phyloP scores from a whole-genome alignment of 1,140 invertebrate genomes.

The Cryptotermes secundus region DNA sequence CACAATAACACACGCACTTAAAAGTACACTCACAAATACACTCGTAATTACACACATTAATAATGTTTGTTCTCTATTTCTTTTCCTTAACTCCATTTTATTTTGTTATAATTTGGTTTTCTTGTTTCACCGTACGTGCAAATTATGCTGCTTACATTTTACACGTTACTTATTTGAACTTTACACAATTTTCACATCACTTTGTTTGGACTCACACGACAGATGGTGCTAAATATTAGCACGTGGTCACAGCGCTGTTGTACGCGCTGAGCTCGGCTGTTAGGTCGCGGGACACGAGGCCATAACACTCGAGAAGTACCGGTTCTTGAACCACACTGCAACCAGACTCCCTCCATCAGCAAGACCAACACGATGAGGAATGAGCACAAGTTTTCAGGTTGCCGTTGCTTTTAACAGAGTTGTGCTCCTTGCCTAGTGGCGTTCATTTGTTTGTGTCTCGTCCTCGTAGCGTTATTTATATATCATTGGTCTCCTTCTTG shows the following conservation, averaged over 20 bases:
- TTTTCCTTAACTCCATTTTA: not conserved
- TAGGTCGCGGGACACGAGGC: not conserved
- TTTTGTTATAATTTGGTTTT: no score
- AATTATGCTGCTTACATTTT: not conserved
- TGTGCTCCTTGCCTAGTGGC: not conserved
- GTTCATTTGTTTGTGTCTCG: not conserved
- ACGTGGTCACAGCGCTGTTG: not conserved
- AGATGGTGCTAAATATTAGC: not conserved
- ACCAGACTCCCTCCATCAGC: not conserved
- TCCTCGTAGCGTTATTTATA: not conserved
- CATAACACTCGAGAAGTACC: not conserved
- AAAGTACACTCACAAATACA: not conserved
- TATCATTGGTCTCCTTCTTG: not conserved
- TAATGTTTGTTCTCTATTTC: not conserved
- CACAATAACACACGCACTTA: not conserved
- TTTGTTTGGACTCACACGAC: not conserved
- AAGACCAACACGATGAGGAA: not conserved
- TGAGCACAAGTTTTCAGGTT: conserved; percentile 27
- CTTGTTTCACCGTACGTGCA: no score
- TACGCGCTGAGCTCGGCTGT: not conserved
- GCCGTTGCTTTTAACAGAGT: not conserved
- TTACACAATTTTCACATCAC: not conserved
- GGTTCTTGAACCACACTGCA: not conserved
- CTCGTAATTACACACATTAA: not conserved
- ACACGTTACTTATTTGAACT: no score